These are phyloP conservation scores for Zaprionus camerounensis DNA, from an alignment of 1,140 invertebrate species.

Conservation along the genomic window DNA sequence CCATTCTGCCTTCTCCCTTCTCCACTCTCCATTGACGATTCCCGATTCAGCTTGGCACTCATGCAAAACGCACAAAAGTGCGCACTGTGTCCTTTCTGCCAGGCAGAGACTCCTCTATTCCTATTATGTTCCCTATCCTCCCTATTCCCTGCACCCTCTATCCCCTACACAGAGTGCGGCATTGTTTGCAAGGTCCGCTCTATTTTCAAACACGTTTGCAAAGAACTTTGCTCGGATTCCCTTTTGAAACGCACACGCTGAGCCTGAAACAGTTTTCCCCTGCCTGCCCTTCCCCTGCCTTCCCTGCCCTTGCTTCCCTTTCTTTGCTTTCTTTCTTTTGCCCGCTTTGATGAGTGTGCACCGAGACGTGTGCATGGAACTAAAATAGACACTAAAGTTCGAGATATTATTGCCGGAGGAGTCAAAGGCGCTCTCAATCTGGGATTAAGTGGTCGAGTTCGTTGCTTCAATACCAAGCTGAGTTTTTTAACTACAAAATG, in stretches of 20 bases:
- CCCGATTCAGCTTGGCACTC: constrained; percentile 21
- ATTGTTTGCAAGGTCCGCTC: constrained; percentile 43
- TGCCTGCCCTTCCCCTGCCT: too few relatives aligned
- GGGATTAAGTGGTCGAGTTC: constrained; percentile 23
- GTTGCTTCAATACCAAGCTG: not conserved
- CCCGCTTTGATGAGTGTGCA: constrained; percentile 27
- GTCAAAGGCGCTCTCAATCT: constrained; percentile 2
- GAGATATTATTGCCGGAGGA: constrained; percentile 13
- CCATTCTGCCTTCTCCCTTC: constrained; percentile 12
- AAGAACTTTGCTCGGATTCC: constrained; percentile 44
- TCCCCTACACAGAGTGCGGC: constrained; percentile 28
- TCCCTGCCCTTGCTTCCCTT: not conserved
- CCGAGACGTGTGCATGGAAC: constrained; percentile 20
- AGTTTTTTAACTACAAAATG: not conserved
- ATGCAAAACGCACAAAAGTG: constrained; percentile 54
- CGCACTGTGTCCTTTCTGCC: constrained; percentile 39
- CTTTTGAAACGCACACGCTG: constrained; percentile 47
- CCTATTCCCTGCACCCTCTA: constrained; percentile 4
- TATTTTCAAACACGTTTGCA: constrained; percentile 54
- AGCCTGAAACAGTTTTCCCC: constrained; percentile 24
- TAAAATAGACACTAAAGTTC: constrained; percentile 28
- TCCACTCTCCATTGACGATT: not conserved
- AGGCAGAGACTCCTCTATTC: not conserved
- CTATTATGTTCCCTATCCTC: not conserved
- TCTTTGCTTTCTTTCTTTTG: not conserved